Base-by-base conservation (phyloP, 1,140 invertebrate genomes). In the Harlomillsia oculata region DNA sequence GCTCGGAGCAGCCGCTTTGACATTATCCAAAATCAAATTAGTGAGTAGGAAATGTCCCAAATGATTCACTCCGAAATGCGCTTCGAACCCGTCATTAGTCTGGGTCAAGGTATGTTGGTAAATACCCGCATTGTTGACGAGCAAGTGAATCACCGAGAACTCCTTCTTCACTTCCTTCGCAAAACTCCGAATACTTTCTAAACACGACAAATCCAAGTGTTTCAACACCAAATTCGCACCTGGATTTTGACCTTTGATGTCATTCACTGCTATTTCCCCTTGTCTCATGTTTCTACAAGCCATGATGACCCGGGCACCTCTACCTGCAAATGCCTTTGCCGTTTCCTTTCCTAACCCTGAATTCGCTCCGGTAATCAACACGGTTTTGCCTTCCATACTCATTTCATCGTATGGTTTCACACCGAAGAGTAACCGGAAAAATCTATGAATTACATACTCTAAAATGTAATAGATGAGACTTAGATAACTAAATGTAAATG, bases 31-130 rank as follows among this genome's bases (percentile, higher is more conserved):
- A 8, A 94, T 72, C 16, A 89, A 73, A 69, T 84, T 80, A 2
- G 87, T 92, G 2, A 93, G 70, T 18, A 89, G 72, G 69, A 90
- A 91, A 67, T 90, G 88, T 11, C 83, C 84, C 32, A 88, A 74
- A 66, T 88, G 81, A 73, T 88, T 88, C 0, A 84, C 80, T 16
- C 81, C 84, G 70, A 88, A 81, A 70, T 87, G 82, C 37, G 81
- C 80, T 72, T 93, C 89, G 73, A 85, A 85, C 0, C 85, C 85
- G 72, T 93, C 87, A 64, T 78, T 72, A 0, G 55, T 56, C 18
- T 41, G 49, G 5, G 16, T 43, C 28, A 56, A 41, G n/a, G n/a
- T 37, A 11, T 45, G 37, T 18, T 50, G 37, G 26, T 39, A 32
- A 16, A 56, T 34, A 26, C 55, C 55, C 0, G 55, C 46, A 50